Base-by-base conservation (phyloP, 2,797 vertebrate genomes). In the Sebastes oblongus region DNA sequence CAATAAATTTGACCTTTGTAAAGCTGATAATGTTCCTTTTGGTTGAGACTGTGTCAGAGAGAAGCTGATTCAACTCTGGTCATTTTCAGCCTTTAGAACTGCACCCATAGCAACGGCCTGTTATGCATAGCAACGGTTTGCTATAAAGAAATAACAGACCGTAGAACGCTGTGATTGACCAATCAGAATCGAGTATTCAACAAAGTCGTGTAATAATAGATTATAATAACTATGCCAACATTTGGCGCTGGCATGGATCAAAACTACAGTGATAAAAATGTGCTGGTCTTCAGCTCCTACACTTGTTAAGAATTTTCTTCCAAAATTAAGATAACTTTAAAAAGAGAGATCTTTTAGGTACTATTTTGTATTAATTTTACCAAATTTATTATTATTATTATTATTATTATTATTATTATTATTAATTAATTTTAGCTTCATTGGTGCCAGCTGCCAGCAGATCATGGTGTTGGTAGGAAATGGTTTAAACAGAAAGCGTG, bases 1-100 rank as follows among this genome's bases (percentile, higher is more conserved):
- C 84, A 92, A 88, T 91, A 91, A 91, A 92, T 60, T 16, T 55
- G n/a, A 78, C 64, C 27, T 86, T 87, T 84, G 9, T 88, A 77
- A 82, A 86, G 36, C 60, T 64, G 34, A 73, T 42, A 0, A 29
- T 54, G 62, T 68, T 76, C n/a, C 14, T 7, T 81, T 66, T 36
- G 77, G 18, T 84, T 52, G 22, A 66, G n/a, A 36, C 18, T 6
- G 8, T 32, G 5, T 42, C n/a, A 62, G 13, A 56, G 6, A 69
- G 5, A 9, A 64, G 27, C 6, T 64, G 42, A 46, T 46, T 50
- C 46, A 50, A 50, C 16, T 50, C 18, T 46, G 46, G 18, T 50
- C 16, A 50, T 50, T 50, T 50, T 50, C 6, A 39, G 16, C 16
- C n/a, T 34, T 54, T 11, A 42, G 46, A 50, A 50, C 46, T 18